Evolutionary conservation across 2,888 invertebrate genomes (phyloP), one percentile per base, ranked within the genome.

Genomic region (Amiota communis): DNA sequence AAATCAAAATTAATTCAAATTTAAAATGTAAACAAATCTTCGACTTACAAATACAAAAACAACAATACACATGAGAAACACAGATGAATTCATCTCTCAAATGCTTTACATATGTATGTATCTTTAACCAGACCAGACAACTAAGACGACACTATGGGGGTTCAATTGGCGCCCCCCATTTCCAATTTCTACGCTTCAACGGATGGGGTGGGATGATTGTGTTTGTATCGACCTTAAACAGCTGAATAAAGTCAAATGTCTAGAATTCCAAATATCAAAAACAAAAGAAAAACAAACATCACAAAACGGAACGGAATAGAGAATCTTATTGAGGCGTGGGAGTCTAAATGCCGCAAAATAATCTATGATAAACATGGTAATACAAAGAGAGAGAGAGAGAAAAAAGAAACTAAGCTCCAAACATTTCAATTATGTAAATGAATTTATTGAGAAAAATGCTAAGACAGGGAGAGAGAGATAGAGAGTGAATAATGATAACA

Each of bases 1-100:
- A 70, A 61, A 72, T 36, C 61, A 59, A 72, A 72, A 72, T 69
- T 69, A 53, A 81, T 82, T 80, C 80, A 69, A 82, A 81, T 82
- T 81, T 82, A 72, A 80, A 76, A 76, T 74, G 80, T 79, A 77
- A 78, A 78, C 77, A 83, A 76, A 61, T 67, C 68, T 47, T 67
- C 17, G n/a, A 12, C 57, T 59, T 59, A 57, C 70, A 67, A 73
- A 46, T 23, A 23, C 71, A 67, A 73, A 47, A 57, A 57, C 53
- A 70, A 67, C 17, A 69, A 68, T 46, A 46, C 63, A 46, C 23
- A 23, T 20, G 49, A 68, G 63, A 64, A 64, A 59, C 63, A 15
- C 23, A 71, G 36, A 61, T 70, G 70, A 47, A 70, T 23, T 20
- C 49, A 15, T 17, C 17, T 67, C 49, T 15, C 48, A 15, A 20